A percentile compares a stretch with the other conserved stretches of the same genome.
These are phyloP conservation scores for Drosophila villosipedis DNA, from an alignment of 2,888 invertebrate species.

Conservation along the genomic window DNA sequence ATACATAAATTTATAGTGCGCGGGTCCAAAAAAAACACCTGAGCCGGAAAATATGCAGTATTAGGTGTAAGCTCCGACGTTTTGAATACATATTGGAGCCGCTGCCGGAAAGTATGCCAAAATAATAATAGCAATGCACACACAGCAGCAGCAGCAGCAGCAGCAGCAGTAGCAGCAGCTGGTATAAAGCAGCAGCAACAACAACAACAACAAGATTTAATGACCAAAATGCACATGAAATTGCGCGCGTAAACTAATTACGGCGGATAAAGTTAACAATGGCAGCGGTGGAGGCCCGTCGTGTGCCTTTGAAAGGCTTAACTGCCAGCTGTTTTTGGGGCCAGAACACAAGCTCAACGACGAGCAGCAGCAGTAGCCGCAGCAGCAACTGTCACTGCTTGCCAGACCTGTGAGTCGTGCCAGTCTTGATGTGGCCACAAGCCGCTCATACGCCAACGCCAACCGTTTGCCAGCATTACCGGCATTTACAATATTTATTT, in stretches of 20 bases:
- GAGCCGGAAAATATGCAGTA: constrained; percentile 64
- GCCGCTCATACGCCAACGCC: constrained; percentile 48
- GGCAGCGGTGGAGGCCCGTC: constrained; percentile 23
- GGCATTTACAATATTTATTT: constrained; percentile 82
- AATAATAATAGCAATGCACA: constrained; percentile 70
- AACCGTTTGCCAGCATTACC: constrained; percentile 70
- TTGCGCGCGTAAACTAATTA: constrained; percentile 81
- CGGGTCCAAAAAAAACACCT: constrained; percentile 57
- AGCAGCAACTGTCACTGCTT: constrained; percentile 22
- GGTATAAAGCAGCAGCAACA: constrained; percentile 14
- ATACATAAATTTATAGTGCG: constrained; percentile 69
- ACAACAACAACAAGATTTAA: constrained; percentile 53
- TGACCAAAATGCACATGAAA: constrained; percentile 80
- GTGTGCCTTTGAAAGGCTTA: constrained; percentile 71
- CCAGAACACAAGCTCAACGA: constrained; percentile 27
- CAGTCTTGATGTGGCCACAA: constrained; percentile 68
- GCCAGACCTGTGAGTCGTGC: constrained; percentile 8
- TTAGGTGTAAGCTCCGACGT: constrained; percentile 58
- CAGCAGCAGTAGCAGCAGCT: constrained; percentile 25
- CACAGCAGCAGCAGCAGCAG: constrained; percentile 27
- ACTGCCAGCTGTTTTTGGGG: constrained; percentile 45
- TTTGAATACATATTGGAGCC: constrained; percentile 54
- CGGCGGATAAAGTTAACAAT: constrained; percentile 80
- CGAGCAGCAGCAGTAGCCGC: constrained; percentile 5
- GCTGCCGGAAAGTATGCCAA: constrained; percentile 65